Evolutionary conservation across 2,888 invertebrate species (phyloP).

Genomic region (Acanthosepion pharaonis): DNA sequence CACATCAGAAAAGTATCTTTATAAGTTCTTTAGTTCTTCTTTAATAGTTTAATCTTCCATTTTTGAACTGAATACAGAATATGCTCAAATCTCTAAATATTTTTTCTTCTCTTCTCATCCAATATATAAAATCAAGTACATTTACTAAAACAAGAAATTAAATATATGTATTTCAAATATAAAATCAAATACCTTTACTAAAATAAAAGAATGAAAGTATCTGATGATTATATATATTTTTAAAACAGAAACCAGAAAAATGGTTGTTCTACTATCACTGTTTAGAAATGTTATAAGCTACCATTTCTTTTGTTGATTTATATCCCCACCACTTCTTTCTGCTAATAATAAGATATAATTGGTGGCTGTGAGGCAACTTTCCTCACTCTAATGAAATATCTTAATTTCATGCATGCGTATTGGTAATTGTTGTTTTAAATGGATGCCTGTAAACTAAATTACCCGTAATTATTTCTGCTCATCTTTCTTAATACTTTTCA

Average conservation of each 20-base stretch:
- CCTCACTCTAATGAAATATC: not conserved
- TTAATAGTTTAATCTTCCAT: too few species aligned
- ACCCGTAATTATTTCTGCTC: not conserved
- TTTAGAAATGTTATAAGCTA: not conserved
- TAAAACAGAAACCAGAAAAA: not conserved
- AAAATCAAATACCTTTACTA: too few species aligned
- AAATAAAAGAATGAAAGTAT: too few species aligned
- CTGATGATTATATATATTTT: too few species aligned
- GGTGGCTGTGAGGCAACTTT: constrained; percentile 6
- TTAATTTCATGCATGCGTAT: not conserved
- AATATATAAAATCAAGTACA: too few species aligned
- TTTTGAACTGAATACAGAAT: too few species aligned
- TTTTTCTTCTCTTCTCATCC: too few species aligned
- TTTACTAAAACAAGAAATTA: too few species aligned
- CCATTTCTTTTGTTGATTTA: not conserved
- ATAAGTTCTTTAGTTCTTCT: too few species aligned
- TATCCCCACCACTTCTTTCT: not conserved
- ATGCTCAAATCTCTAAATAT: too few species aligned
- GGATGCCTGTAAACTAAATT: not conserved
- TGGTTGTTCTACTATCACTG: not conserved
- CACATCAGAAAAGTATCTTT: too few species aligned
- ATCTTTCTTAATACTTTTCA: not conserved
- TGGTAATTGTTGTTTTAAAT: not conserved
- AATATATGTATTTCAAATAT: too few species aligned
- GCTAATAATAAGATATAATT: not conserved